Evolutionary conservation across 2,113 vertebrate species (phyloP).

Genomic region (Actenoides hombroni): DNA sequence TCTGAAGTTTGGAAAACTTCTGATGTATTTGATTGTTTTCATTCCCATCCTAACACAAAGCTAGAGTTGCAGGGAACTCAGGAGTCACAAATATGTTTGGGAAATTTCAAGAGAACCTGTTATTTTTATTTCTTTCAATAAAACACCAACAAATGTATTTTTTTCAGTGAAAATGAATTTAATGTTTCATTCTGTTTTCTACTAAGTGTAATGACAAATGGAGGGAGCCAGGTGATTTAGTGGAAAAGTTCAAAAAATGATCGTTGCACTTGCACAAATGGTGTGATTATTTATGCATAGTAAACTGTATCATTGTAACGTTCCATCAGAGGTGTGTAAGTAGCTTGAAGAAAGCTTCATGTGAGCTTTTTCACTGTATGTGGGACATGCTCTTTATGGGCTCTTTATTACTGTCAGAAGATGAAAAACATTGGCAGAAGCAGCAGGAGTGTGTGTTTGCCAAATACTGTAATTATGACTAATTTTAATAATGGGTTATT

Average conservation of each 20-base stretch:
- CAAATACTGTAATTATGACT: background rate
- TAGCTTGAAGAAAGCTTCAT: background rate
- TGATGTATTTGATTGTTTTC: background rate
- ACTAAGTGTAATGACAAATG: background rate
- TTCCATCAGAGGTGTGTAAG: background rate
- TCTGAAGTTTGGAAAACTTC: background rate
- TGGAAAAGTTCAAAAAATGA: background rate
- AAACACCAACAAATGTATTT: background rate
- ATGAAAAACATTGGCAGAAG: background rate
- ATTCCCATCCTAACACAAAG: background rate
- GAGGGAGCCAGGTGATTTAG: background rate
- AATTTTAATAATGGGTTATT: background rate
- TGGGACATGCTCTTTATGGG: background rate
- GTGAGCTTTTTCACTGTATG: background rate
- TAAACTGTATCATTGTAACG: background rate
- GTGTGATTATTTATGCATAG: background rate
- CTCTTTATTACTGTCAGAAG: background rate
- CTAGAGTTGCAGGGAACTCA: background rate
- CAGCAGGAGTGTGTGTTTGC: background rate
- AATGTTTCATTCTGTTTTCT: background rate
- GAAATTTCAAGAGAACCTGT: background rate
- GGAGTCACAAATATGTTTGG: background rate
- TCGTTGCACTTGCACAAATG: background rate
- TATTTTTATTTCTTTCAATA: background rate
- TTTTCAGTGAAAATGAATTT: background rate